Evolutionary conservation across 2,888 invertebrate species (phyloP).

Genomic region (Agapostemon virescens): DNA sequence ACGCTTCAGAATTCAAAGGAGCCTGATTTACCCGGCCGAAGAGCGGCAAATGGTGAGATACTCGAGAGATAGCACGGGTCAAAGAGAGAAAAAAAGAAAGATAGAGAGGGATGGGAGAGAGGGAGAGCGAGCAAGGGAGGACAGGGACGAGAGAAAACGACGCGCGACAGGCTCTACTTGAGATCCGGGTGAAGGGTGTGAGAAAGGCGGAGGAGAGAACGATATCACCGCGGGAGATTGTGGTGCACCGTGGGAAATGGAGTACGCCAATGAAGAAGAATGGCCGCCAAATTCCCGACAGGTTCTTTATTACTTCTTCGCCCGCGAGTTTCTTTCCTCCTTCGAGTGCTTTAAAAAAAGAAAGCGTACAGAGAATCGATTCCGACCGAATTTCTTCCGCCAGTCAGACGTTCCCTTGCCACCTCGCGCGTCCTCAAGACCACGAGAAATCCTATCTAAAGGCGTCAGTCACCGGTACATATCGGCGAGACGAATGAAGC

Average conservation of each 20-base stretch:
- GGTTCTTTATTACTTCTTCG: slow-evolving; percentile 69
- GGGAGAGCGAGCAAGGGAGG: neutral
- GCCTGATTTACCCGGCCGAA: slow-evolving; percentile 50
- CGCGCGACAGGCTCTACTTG: neutral
- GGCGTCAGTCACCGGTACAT: slow-evolving; percentile 48
- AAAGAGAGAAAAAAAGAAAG: neutral
- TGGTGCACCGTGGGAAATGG: slow-evolving; percentile 67
- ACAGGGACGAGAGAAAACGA: slow-evolving; percentile 25
- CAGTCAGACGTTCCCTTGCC: slow-evolving; percentile 36
- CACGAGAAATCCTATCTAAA: slow-evolving; percentile 53
- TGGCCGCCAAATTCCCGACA: slow-evolving; percentile 69
- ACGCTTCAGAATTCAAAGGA: slow-evolving; percentile 58
- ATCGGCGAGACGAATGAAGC: slow-evolving; percentile 48
- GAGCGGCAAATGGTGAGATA: slow-evolving; percentile 18
- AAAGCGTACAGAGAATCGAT: slow-evolving; percentile 52
- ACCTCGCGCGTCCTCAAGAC: neutral
- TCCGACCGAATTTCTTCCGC: slow-evolving; percentile 60
- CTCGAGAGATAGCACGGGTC: slow-evolving; percentile 24
- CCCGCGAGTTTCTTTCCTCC: slow-evolving; percentile 41
- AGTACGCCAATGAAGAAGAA: slow-evolving; percentile 71
- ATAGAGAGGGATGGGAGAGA: neutral
- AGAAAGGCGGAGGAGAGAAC: slow-evolving; percentile 24
- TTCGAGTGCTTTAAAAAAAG: slow-evolving; percentile 50
- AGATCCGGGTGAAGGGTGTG: neutral
- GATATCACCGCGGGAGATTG: slow-evolving; percentile 66